Conservation (phyloP, 2,888 invertebrate species). For the Callosobruchus maculatus region DNA sequence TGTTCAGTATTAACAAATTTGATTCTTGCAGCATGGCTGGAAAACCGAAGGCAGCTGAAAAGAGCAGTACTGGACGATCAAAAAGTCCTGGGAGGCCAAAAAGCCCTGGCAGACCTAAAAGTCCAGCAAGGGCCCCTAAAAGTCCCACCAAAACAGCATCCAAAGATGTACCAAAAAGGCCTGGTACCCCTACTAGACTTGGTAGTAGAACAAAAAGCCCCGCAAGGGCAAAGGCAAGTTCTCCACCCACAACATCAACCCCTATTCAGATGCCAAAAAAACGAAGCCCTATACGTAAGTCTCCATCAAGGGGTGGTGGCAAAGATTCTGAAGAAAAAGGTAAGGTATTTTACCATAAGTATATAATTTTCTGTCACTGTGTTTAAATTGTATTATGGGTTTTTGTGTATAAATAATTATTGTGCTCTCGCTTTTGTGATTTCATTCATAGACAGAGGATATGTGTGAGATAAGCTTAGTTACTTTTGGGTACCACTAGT, state of each 20-base stretch:
- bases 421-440: too few species aligned
- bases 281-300: slow-evolving; percentile 27
- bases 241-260: slow-evolving; percentile 19
- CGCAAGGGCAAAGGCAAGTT: slow-evolving; percentile 15
- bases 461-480: too few species aligned
- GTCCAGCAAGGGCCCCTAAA: slow-evolving; percentile 12
- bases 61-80: slow-evolving; percentile 17
- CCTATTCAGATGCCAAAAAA: slow-evolving; percentile 24
- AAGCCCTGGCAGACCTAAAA: slow-evolving; percentile 16
- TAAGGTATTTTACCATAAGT: background rate
- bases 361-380: too few species aligned
- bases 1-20: background rate
- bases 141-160: slow-evolving; percentile 21
- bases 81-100: slow-evolving; percentile 22
- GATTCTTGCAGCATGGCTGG: slow-evolving; percentile 17
- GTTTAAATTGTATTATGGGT: too few species aligned
- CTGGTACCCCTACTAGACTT: slow-evolving; percentile 7
- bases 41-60: slow-evolving; percentile 16
- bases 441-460: too few species aligned
- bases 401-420: too few species aligned
- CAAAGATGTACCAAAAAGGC: slow-evolving; percentile 22
- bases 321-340: background rate
- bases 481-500: too few species aligned
- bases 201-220: slow-evolving; percentile 21
- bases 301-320: slow-evolving; percentile 14